phyloP scores from a whole-genome alignment of 2,888 invertebrate species.

The Schrankia costaestrigalis region DNA sequence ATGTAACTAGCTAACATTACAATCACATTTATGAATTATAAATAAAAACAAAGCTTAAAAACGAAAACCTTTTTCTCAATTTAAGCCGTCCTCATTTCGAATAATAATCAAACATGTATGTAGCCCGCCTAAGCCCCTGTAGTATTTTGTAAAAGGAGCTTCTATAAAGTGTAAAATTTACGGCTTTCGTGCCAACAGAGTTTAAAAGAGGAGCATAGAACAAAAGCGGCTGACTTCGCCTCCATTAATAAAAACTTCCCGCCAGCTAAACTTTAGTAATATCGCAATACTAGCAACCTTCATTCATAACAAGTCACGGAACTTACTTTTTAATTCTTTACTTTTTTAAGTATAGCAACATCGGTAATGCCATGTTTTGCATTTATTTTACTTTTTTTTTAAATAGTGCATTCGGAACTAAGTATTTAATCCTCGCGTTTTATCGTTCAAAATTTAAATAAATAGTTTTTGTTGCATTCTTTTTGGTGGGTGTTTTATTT shows the following conservation, averaged over 20 bases:
- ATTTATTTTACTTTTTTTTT: slow-evolving; percentile 29
- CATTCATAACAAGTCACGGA: slow-evolving; percentile 45
- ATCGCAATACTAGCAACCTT: slow-evolving; percentile 56
- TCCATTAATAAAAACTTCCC: slow-evolving; percentile 66
- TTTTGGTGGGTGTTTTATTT: background rate
- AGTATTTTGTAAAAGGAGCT: slow-evolving; percentile 19
- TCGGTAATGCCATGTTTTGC: slow-evolving; percentile 27
- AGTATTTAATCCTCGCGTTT: slow-evolving; percentile 20
- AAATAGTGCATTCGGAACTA: slow-evolving; percentile 23
- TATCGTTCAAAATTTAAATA: slow-evolving; percentile 17
- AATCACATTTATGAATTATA: too few species aligned
- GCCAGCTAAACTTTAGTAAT: slow-evolving; percentile 65
- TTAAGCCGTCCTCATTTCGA: too few species aligned
- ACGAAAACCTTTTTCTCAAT: too few species aligned
- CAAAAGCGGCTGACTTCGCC: slow-evolving; percentile 48
- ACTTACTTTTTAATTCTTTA: slow-evolving; percentile 33
- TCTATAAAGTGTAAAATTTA: slow-evolving; percentile 50
- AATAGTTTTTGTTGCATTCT: slow-evolving; percentile 8
- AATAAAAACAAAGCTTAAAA: too few species aligned
- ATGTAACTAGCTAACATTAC: too few species aligned
- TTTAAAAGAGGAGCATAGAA: slow-evolving; percentile 45
- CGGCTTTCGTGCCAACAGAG: slow-evolving; percentile 48
- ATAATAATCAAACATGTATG: too few species aligned
- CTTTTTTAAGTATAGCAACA: slow-evolving; percentile 13
- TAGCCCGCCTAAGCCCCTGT: too few species aligned